phyloP scores from a whole-genome alignment of 2,797 vertebrate genomes.

The Molossus molossus region DNA sequence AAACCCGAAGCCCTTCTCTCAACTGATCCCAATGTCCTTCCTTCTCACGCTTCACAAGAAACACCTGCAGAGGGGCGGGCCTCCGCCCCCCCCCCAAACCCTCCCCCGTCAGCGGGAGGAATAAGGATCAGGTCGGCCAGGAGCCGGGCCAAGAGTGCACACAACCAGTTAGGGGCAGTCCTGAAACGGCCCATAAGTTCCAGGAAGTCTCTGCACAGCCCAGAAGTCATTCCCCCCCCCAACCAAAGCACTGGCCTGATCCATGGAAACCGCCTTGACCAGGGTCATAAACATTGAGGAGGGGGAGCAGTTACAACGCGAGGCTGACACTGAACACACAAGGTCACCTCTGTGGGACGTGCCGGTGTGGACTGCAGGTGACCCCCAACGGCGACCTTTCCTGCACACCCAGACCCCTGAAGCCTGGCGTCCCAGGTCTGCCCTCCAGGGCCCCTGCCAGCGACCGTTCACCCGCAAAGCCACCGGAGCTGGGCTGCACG shows the following conservation, averaged over 20 bases:
- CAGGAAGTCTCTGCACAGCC: not conserved
- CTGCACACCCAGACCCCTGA: not conserved
- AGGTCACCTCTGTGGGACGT: not conserved
- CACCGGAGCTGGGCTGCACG: not conserved
- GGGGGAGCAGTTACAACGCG: not conserved
- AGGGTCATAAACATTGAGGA: not conserved
- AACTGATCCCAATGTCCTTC: not conserved
- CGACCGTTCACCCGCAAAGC: not conserved
- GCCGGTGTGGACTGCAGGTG: not conserved
- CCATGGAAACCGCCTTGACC: conserved; percentile 54
- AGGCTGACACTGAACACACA: not conserved
- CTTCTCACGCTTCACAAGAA: conserved; percentile 3
- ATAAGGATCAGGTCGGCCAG: too few species aligned
- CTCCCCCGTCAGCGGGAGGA: not conserved
- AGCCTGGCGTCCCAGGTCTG: not conserved
- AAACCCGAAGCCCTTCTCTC: not conserved
- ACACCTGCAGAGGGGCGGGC: not conserved
- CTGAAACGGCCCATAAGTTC: not conserved
- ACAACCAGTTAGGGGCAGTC: not conserved
- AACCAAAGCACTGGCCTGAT: not conserved
- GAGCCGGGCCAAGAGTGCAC: not conserved
- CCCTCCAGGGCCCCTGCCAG: not conserved
- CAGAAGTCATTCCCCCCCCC: not conserved
- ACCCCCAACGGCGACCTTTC: not conserved
- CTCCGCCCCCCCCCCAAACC: not conserved